Base-by-base conservation (phyloP, 2,888 invertebrate genomes). In the Oligia fasciuncula region DNA sequence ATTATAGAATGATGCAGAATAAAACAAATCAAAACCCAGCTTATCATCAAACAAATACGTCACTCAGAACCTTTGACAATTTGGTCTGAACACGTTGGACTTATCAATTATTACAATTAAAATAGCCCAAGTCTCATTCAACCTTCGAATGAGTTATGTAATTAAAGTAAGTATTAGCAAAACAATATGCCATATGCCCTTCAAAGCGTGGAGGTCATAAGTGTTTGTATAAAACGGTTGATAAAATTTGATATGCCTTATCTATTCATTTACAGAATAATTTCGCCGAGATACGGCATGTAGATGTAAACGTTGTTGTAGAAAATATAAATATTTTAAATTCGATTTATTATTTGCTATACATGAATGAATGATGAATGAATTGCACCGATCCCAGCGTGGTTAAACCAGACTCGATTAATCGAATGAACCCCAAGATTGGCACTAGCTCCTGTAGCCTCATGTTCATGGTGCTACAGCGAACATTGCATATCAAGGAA, bases 171-270 rank as follows among this genome's bases (percentile, higher is more conserved):
- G 63, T 71, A 23, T 62, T 70, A 76, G 76, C 84, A 84, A 88
- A 87, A 87, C 81, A 85, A 85, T 77, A 73, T 71, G 23, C 79
- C 57, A 65, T 23, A 29, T 83, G 90, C 89, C 92, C 92, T 93
- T 92, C 90, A 85, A 87, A 79, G 49, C 77, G 72, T 80, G 91
- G 94, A 94, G 94, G 94, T 93, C 92, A 85, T 70, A 63, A 68
- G 46, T 91, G 90, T 90, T 91, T 89, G 86, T 84, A 79, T 81
- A 86, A 71, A 87, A 84, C 79, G 77, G 46, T 66, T 77, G 89
- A 91, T 90, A 90, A 88, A 87, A 77, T 73, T 87, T 77, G 83
- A 85, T 85, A 89, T 77, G 6, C 73, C 71, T 84, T 89, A 87
- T 89, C 89, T 71, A 71, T 67, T 80, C 70, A 81, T 87, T 86